Conservation (phyloP, 2,113 vertebrate species). For the Nyctibius bracteatus region DNA sequence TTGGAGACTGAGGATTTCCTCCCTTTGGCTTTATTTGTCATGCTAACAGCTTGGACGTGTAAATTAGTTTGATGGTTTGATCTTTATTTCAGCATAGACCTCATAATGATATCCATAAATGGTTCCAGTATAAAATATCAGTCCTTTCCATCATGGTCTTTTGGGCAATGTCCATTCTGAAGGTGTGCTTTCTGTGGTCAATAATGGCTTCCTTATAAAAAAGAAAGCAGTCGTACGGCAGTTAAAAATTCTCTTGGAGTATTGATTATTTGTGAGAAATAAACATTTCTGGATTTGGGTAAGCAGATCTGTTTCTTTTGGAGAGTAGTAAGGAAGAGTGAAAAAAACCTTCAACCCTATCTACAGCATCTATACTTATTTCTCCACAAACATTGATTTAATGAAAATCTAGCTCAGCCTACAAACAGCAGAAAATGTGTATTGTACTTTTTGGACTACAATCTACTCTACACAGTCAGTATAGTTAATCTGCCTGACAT, state of each 20-base stretch:
- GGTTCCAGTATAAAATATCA: background rate
- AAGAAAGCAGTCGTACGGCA: background rate
- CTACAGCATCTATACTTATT: background rate
- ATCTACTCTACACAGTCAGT: no score
- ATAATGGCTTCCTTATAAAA: background rate
- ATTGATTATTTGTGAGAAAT: background rate
- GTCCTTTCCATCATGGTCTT: background rate
- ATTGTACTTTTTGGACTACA: background rate
- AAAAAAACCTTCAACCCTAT: background rate
- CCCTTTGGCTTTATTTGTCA: background rate
- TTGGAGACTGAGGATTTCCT: background rate
- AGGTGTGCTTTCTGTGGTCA: background rate
- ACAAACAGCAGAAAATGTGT: background rate
- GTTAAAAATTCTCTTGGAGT: background rate
- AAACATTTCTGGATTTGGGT: background rate
- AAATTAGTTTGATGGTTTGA: background rate
- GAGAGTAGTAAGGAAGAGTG: accelerated
- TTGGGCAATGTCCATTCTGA: background rate
- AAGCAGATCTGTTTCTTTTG: background rate
- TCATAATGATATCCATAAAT: background rate
- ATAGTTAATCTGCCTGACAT: background rate
- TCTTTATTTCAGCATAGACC: background rate
- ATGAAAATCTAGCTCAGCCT: background rate
- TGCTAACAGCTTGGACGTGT: background rate
- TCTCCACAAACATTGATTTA: background rate